Percentiles rank a stretch among this genome's conserved stretches.
phyloP scores from a whole-genome alignment of 1,140 invertebrate species.

The Xylocopa sonorina region DNA sequence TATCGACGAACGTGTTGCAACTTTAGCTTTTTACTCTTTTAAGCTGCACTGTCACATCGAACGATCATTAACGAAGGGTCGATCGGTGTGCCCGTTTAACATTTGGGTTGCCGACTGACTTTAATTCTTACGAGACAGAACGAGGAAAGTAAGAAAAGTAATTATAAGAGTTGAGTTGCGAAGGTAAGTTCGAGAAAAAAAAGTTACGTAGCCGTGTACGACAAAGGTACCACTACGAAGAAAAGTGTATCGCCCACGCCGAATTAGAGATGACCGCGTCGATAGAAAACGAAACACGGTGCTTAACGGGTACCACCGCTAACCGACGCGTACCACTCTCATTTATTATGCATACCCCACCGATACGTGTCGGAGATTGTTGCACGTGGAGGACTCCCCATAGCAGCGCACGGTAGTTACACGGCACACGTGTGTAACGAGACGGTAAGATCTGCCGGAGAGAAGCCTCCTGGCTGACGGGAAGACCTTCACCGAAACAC shows the following conservation, averaged over 20 bases:
- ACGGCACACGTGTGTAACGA: slow-evolving; percentile 72
- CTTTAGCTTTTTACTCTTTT: not conserved
- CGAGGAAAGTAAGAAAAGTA: not conserved
- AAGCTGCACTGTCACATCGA: slow-evolving; percentile 8
- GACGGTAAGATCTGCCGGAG: slow-evolving; percentile 66
- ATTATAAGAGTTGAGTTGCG: no score
- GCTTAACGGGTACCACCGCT: slow-evolving; percentile 54
- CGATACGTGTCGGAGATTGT: slow-evolving; percentile 74
- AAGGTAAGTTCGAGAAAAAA: no score
- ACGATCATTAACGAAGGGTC: slow-evolving; percentile 34
- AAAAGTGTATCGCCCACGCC: slow-evolving; percentile 56
- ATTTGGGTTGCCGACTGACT: not conserved
- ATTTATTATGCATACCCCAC: slow-evolving; percentile 75
- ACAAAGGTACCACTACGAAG: slow-evolving; percentile 44
- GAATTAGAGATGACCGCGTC: slow-evolving; percentile 69
- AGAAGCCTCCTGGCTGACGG: slow-evolving; percentile 44
- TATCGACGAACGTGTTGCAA: slow-evolving; percentile 42
- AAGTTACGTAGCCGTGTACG: slow-evolving; percentile 24
- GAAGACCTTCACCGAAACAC: slow-evolving; percentile 41
- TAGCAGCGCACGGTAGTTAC: slow-evolving; percentile 60
- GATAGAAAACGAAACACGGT: slow-evolving; percentile 68
- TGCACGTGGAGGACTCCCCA: slow-evolving; percentile 64
- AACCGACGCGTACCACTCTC: slow-evolving; percentile 58
- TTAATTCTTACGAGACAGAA: not conserved
- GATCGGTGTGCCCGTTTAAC: no score